Percentiles rank a stretch among this genome's conserved stretches.
phyloP scores from a whole-genome alignment of 2,797 vertebrate species.

The Urophycis tenuis region DNA sequence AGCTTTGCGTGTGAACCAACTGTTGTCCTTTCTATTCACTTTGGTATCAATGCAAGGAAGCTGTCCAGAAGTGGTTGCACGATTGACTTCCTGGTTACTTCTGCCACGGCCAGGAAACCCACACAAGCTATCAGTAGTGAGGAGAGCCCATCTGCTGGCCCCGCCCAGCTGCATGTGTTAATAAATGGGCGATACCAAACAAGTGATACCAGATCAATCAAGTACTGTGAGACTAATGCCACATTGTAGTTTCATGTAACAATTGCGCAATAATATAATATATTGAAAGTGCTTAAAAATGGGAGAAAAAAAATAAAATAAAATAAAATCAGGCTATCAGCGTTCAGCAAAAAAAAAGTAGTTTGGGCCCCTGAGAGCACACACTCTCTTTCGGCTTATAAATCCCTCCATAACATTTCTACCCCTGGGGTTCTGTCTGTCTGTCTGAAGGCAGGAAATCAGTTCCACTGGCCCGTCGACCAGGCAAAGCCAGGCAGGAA shows the following conservation, averaged over 20 bases:
- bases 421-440: slow-evolving; percentile 16
- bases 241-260: background rate
- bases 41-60: slow-evolving; percentile 36
- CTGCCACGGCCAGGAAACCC: slow-evolving; percentile 45
- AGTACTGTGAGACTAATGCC: background rate
- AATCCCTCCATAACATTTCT: background rate
- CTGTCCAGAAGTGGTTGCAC: slow-evolving; percentile 44
- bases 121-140: background rate
- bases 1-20: background rate
- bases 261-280: background rate
- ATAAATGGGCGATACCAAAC: background rate
- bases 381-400: background rate
- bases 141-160: background rate
- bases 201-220: background rate
- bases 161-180: background rate
- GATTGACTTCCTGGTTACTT: slow-evolving; percentile 51
- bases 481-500: slow-evolving; percentile 4
- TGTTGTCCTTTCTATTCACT: slow-evolving; percentile 27
- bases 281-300: background rate
- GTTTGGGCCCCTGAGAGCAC: background rate
- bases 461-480: background rate
- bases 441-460: slow-evolving; percentile 5
- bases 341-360: background rate
- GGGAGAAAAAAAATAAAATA: background rate
- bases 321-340: background rate